Base-by-base conservation (phyloP, 2,113 vertebrate species). In the Aegithalos caudatus region DNA sequence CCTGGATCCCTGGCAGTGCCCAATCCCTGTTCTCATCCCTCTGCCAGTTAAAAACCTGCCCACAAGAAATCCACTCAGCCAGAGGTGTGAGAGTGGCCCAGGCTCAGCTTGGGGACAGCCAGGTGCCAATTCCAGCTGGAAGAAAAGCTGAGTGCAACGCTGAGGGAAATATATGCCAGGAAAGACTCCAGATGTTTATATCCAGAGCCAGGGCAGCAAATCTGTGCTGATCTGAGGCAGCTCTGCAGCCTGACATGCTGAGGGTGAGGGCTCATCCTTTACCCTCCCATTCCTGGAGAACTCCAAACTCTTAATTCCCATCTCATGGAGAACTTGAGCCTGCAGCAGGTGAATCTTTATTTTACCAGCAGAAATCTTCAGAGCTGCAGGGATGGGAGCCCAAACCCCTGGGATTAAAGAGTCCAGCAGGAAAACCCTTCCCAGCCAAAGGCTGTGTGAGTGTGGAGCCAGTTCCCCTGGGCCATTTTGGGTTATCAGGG, bases 11-110 rank as follows among this genome's bases (percentile, higher is more conserved):
- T 77, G 45, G 25, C 21, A 31, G 45, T 47, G 1, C 17, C 54
- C 47, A 12, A 4, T 31, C 44, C 21, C 51, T 1, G 2, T 4
- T 14, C 8, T 0, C 3, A 22, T 3, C 33, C 62, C 28, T 3
- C 31, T 44, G 28, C 1, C 64, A 8, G 9, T 28, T 37, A 10
- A 8, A 45, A 58, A 2, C 23, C 33, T 53, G 47, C 57, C 57
- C 57, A 14, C 27, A 4, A 8, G 2, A 14, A 47, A 38, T 8
- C 28, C 22, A 4, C 45, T 40, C n/a, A 20, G 33, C 14, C 14
- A 7, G 45, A 9, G 50, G 7, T 4, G n/a, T 31, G 67, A 18
- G 51, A 11, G 33, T 9, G 40, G 20, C 24, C 51, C 35, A 53
- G 56, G 40, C n/a, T 77, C 54, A 73, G 40, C 50, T 56, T 53